Evolutionary conservation across 2,888 invertebrate species (phyloP).

Genomic region (Epinotia bilunana): DNA sequence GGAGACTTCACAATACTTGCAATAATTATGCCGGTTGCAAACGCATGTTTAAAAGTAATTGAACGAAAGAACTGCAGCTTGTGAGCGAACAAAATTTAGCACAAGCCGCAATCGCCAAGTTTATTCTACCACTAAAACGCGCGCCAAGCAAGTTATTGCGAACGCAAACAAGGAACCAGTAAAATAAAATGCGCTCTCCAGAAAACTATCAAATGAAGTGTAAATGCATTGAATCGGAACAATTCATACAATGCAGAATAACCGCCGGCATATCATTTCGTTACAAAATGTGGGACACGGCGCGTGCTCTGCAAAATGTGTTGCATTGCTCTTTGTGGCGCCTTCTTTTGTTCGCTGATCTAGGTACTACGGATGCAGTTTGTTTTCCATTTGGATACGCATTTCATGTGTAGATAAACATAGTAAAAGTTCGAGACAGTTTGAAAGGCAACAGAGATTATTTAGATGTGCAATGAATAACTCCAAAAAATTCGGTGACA

Average conservation of each 20-base stretch:
- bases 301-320: constrained; percentile 76
- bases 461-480: not conserved
- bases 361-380: constrained; percentile 56
- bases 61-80: not conserved
- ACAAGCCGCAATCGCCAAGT: constrained; percentile 7
- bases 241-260: constrained; percentile 67
- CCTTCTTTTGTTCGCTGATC: constrained; percentile 77
- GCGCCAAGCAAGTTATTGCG: constrained; percentile 4
- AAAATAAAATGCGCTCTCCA: constrained; percentile 33
- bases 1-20: not conserved
- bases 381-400: constrained; percentile 45
- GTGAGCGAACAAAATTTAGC: not conserved
- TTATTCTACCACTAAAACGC: constrained; percentile 14
- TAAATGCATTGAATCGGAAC: constrained; percentile 47
- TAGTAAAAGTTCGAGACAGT: constrained; percentile 18
- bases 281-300: constrained; percentile 80
- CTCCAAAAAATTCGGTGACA: not conserved
- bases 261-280: constrained; percentile 77
- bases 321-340: constrained; percentile 80
- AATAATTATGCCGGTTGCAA: not conserved
- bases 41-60: not conserved
- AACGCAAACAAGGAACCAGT: constrained; percentile 30
- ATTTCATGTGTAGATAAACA: constrained; percentile 34
- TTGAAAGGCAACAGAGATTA: not conserved
- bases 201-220: constrained; percentile 42